Evolutionary conservation across 1,140 invertebrate genomes (phyloP).

Genomic region (Atopsyche davidsoni): DNA sequence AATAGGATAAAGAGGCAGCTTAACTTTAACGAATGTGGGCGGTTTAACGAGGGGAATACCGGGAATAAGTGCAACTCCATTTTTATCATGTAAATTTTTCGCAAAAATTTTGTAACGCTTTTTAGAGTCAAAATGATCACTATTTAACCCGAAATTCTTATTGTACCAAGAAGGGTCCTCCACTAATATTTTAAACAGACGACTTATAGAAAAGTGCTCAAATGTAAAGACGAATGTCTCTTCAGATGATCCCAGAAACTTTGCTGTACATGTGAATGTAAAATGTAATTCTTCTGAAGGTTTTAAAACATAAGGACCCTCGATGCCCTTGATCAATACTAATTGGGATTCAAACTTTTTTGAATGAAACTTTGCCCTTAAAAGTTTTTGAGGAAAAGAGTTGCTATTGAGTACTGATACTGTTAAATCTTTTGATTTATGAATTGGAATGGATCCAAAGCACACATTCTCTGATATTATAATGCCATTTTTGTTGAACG

Average conservation of each 20-base stretch:
- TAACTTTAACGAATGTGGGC: constrained; percentile 50
- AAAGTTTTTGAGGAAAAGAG: background rate
- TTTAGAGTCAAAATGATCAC: too few relatives aligned
- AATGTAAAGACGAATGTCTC: constrained; percentile 57
- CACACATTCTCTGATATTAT: constrained; percentile 38
- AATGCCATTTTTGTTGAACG: constrained; percentile 39
- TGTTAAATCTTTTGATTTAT: constrained; percentile 36
- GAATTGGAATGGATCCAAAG: constrained; percentile 36
- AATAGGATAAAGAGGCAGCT: constrained; percentile 48
- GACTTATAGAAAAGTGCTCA: constrained; percentile 50
- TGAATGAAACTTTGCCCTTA: constrained; percentile 30
- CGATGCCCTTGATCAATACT: constrained; percentile 31
- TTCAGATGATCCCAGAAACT: constrained; percentile 51
- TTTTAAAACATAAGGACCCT: constrained; percentile 33
- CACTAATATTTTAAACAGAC: constrained; percentile 48
- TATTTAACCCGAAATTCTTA: too few relatives aligned
- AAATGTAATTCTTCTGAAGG: constrained; percentile 36
- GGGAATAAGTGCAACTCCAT: constrained; percentile 47
- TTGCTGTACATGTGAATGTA: constrained; percentile 44
- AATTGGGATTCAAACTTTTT: constrained; percentile 37
- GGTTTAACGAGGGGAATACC: constrained; percentile 52
- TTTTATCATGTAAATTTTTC: too few relatives aligned
- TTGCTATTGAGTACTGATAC: constrained; percentile 8
- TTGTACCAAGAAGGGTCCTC: constrained; percentile 19
- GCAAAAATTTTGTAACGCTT: background rate